phyloP scores from a whole-genome alignment of 2,797 vertebrate species.

The Siniperca obscura region DNA sequence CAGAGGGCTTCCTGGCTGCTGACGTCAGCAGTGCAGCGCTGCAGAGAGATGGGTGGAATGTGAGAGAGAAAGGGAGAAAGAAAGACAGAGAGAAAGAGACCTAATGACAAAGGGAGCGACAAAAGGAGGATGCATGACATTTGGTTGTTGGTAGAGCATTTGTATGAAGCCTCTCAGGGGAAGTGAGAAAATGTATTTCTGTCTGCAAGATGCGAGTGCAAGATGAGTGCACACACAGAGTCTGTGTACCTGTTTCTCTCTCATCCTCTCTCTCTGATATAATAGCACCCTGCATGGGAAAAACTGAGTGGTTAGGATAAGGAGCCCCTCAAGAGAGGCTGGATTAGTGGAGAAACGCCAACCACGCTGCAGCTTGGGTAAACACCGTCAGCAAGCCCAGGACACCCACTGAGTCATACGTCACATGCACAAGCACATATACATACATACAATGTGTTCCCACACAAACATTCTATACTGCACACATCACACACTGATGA shows the following conservation, averaged over 20 bases:
- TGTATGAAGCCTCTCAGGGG: constrained; percentile 60
- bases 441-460: constrained; percentile 10
- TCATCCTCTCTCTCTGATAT: constrained; percentile 61
- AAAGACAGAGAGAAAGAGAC: constrained; percentile 32
- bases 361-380: constrained; percentile 75
- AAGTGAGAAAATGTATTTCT: constrained; percentile 70
- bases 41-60: constrained; percentile 75
- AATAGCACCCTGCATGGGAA: constrained; percentile 66
- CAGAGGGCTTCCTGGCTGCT: constrained; percentile 87
- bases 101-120: constrained; percentile 53
- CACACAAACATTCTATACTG: constrained; percentile 24
- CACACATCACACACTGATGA: constrained; percentile 31
- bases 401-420: constrained; percentile 73
- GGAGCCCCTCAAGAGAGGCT: constrained; percentile 75
- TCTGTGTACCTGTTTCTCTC: constrained; percentile 55
- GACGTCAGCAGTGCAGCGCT: constrained; percentile 84
- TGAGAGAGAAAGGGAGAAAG: constrained; percentile 29
- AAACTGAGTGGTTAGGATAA: constrained; percentile 72
- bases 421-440: constrained; percentile 26
- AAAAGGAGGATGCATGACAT: constrained; percentile 59
- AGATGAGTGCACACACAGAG: constrained; percentile 30
- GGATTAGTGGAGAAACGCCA: constrained; percentile 82
- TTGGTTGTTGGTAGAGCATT: constrained; percentile 56
- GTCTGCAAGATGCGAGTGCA: constrained; percentile 48
- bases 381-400: constrained; percentile 75